Evolutionary conservation across 2,113 vertebrate genomes (phyloP).

Genomic region (Rhinolophus ferrumequinum): DNA sequence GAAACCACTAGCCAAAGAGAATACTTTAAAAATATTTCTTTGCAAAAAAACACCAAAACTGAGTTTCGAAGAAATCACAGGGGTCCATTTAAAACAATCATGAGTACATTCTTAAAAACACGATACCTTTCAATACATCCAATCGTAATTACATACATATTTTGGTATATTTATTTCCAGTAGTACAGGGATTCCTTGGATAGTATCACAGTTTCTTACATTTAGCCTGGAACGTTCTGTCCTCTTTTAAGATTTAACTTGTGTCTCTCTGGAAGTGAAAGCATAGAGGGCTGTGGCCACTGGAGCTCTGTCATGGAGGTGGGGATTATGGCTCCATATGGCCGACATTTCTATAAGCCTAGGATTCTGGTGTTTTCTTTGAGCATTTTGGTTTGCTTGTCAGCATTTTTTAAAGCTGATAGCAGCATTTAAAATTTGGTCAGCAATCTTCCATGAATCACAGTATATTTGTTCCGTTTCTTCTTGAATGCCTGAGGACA

Average conservation of each 20-base stretch:
- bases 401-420: no score
- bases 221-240: background rate
- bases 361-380: background rate
- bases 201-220: background rate
- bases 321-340: background rate
- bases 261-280: background rate
- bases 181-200: background rate
- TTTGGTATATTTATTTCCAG: background rate
- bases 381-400: background rate
- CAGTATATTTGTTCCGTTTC: background rate
- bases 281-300: no score
- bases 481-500: background rate
- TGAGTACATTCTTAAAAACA: background rate
- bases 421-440: background rate
- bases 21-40: background rate
- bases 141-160: background rate
- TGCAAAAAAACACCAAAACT: background rate
- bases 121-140: background rate
- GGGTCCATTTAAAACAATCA: background rate
- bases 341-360: background rate
- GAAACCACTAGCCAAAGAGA: background rate
- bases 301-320: fast-evolving
- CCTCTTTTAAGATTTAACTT: background rate
- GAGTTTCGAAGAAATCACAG: background rate
- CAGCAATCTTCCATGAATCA: background rate